Base-by-base conservation (phyloP, 2,888 invertebrate genomes). In the Cyaniris semiargus region DNA sequence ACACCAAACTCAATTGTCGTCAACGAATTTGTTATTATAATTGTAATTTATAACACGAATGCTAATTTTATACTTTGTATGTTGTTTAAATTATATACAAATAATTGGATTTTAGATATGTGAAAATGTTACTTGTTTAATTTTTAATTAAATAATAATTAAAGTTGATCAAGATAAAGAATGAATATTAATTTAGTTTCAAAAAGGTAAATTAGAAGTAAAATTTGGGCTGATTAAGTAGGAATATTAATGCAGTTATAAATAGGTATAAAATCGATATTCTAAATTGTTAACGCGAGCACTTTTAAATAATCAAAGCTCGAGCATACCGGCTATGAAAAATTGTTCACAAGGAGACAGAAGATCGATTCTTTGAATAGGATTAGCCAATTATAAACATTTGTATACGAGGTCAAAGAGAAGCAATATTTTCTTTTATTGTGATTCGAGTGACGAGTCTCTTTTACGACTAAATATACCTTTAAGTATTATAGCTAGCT, bases 291-390 rank as follows among this genome's bases (percentile, higher is more conserved):
- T 23, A 13, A 23, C 60, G 23, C 23, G 13, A 23, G 60, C 60
- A 23, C n/a, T n/a, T n/a, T n/a, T n/a, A n/a, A n/a, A n/a, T n/a
- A n/a, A n/a, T n/a, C n/a, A n/a, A n/a, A n/a, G n/a, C 60, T 60
- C 23, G 13, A 23, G 60, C 60, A 23, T 23, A 66, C 10, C 23
- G 8, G 13, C 60, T 23, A 23, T 27, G 13, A 15, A 66, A 27
- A 66, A 66, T 60, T 13, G 60, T 60, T 60, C 27, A 31, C 66
- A 15, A 15, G 27, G 15, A 6, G 27, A 66, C 18, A 66, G 13
- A 66, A 66, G 23, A 66, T 66, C 31, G 27, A 66, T 66, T 66
- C 66, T 66, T 66, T 27, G 15, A 66, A 66, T 66, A 66, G 27
- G 66, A 66, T 31, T 27, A 66, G 66, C 13, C 6, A 31, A 66